Base-by-base conservation (phyloP, 2,113 vertebrate species). In the Notothenia coriiceps region DNA sequence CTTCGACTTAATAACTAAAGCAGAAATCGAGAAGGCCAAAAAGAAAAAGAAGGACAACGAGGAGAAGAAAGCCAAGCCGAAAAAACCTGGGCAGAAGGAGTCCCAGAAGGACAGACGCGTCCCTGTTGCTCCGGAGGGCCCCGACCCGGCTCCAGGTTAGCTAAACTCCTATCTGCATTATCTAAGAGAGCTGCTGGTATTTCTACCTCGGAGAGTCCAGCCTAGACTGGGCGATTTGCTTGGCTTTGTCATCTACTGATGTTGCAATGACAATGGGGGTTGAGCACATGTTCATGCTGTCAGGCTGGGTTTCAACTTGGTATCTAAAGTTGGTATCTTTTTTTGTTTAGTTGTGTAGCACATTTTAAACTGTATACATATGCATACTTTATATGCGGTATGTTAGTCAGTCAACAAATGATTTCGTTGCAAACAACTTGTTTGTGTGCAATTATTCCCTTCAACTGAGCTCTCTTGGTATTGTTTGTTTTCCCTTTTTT, bases 1-100 rank as follows among this genome's bases (percentile, higher is more conserved):
- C 22, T 96, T 97, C 74, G 97, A 98, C 85, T 43, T 96, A 66
- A 92, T 98, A 18, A 92, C 84, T 25, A 89, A 95, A 79, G 95
- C 92, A 18, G 94, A 86, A 35, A 47, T 14, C 3, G 89, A 90
- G 59, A 92, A 92, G 56, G 88, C 91, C 54, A 88, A 82, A 25
- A 68, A 66, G 84, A 92, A 64, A 72, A 86, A 82, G 17, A 79
- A 84, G 13, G 63, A 92, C 89, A 57, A 95, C 0, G 90, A 93
- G 22, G 84, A 89, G 22, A 91, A 91, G 86, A 95, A 92, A 60
- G 33, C 2, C 10, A 84, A 79, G 52, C 73, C 68, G 60, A 89
- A 88, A 61, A 95, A 92, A 83, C 2, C 81, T 4, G 77, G 88
- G 2, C 95, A 95, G 75, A 95, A 89, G 74, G 96, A 97, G 69